Evolutionary conservation across 2,888 invertebrate species (phyloP).

Genomic region (Cantharis flavilabris): DNA sequence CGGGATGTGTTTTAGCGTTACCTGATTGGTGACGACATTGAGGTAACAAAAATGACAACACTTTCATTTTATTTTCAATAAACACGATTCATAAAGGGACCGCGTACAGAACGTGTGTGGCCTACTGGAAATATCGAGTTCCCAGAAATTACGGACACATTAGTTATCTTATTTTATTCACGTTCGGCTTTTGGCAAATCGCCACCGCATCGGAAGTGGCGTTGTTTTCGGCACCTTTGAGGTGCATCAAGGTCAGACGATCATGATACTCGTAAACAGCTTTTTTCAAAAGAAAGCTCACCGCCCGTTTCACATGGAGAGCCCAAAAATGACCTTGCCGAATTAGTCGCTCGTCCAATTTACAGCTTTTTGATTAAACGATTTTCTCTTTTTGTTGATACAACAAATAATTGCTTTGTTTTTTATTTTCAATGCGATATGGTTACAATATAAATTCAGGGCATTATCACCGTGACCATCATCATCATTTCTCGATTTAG

Average conservation of each 20-base stretch:
- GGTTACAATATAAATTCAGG: not conserved
- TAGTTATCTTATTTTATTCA: constrained; percentile 38
- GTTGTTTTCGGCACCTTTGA: constrained; percentile 38
- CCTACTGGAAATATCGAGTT: constrained; percentile 36
- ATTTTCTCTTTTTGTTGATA: not conserved
- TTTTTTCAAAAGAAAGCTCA: constrained; percentile 8
- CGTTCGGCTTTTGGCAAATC: constrained; percentile 38
- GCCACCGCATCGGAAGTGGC: constrained; percentile 42
- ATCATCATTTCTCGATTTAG: constrained; percentile 2
- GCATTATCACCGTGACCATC: not conserved
- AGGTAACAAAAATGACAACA: constrained; percentile 1
- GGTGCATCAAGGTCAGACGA: constrained; percentile 33
- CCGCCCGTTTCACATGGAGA: constrained; percentile 9
- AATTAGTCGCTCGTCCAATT: not conserved
- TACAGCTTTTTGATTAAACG: not conserved
- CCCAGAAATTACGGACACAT: constrained; percentile 35
- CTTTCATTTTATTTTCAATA: not conserved
- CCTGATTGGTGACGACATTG: not conserved
- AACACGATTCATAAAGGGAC: constrained; percentile 22
- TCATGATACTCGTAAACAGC: constrained; percentile 10
- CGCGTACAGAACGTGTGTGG: constrained; percentile 32
- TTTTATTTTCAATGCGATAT: not conserved
- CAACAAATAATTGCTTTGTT: not conserved
- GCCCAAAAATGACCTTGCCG: constrained; percentile 4
- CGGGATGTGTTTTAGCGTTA: constrained; percentile 13